phyloP scores from a whole-genome alignment of 2,888 invertebrate genomes.

The Euzetes globulus region DNA sequence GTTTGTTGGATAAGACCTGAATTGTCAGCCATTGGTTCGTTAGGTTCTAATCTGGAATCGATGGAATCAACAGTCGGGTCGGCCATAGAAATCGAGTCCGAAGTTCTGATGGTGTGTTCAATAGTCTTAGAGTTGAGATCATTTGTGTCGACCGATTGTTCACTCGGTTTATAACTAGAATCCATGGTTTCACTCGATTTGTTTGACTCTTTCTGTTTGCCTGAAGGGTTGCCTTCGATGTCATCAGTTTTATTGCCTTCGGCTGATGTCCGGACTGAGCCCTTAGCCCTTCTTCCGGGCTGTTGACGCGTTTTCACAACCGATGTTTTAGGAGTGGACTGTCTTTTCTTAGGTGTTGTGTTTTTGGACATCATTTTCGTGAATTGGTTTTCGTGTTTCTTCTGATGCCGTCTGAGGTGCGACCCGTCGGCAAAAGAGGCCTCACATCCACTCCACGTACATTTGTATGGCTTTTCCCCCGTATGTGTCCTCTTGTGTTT shows the following conservation, averaged over 20 bases:
- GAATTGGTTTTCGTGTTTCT: conserved; percentile 24
- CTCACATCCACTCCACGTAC: conserved; percentile 19
- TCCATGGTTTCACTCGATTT: background rate
- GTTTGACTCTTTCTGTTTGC: background rate
- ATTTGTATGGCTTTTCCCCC: conserved; percentile 10
- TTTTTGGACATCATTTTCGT: background rate
- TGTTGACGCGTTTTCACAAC: conserved; percentile 8
- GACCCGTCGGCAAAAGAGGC: conserved; percentile 16
- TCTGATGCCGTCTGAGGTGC: conserved; percentile 24
- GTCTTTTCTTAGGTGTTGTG: background rate
- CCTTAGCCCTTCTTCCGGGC: conserved; percentile 15
- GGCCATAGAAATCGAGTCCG: background rate
- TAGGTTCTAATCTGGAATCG: background rate
- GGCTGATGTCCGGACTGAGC: background rate
- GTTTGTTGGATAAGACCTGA: background rate
- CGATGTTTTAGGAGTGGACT: background rate
- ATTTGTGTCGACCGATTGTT: too few species aligned
- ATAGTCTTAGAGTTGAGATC: too few species aligned
- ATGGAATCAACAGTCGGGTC: background rate
- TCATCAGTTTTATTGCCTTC: background rate
- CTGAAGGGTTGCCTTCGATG: background rate
- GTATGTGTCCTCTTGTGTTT: conserved; percentile 23
- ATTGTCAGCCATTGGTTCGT: background rate
- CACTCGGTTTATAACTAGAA: too few species aligned
- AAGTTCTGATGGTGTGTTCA: too few species aligned